Evolutionary conservation across 2,888 invertebrate genomes (phyloP), one percentile per base, ranked within the genome.

Genomic region (Tenthredo amoena): DNA sequence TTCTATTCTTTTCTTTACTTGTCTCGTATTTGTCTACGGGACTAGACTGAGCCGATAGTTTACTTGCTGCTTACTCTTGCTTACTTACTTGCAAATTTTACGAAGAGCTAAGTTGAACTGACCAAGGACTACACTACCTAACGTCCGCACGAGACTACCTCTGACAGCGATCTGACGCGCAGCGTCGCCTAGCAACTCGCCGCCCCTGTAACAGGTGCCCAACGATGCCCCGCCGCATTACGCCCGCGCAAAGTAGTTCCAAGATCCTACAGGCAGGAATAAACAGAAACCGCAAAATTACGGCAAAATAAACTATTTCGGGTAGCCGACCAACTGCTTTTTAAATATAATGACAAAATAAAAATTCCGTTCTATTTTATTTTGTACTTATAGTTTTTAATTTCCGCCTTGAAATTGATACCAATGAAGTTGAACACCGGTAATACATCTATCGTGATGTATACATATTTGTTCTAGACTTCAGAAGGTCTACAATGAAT

Each of bases 141-240:
- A 86, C 88, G 88, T 89, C 89, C 87, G 86, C 89, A 89, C 90
- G 87, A 90, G 90, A 89, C 89, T 89, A 90, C 88, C 89, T 91
- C 88, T 89, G 85, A 89, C 90, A 90, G 89, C 89, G 90, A 89
- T 91, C 91, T 90, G 91, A 76, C 86, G 94, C 94, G 86, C 40
- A 85, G 71, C 86, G 77, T 81, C 81, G 79, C 55, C 26, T 79
- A 85, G 74, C 76, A 83, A 83, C 83, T 83, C 83, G 71, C 83
- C 83, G 83, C 83, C 83, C 83, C 83, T 83, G 85, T 85, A 85
- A 85, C 85, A 85, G 85, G 85, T 85, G 85, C 85, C 76, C 84
- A 43, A 18, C n/a, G 50, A 31, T 15, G 74, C 34, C 34, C 40
- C 10, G 55, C 31, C 50, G 74, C n/a, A 34, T 68, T 85, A 85